Conservation (phyloP, 1,140 invertebrate genomes). For the Heliconius himera region DNA sequence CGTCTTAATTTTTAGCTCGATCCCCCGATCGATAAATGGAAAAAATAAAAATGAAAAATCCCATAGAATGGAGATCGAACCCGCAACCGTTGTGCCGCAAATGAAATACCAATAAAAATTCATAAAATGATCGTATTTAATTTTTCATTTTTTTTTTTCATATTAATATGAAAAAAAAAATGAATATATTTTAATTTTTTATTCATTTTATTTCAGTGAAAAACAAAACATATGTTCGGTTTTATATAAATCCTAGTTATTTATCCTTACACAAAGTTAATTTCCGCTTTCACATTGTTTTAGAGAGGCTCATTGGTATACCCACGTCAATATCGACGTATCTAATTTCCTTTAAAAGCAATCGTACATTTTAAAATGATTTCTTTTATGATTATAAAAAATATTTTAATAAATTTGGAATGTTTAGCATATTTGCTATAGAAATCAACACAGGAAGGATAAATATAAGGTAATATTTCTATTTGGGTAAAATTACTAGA, state of each 20-base stretch:
- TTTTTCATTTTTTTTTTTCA: no score
- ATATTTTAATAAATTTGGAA: background rate
- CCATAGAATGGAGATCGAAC: no score
- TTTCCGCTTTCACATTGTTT: constrained; percentile 74
- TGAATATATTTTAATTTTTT: background rate
- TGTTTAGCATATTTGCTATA: background rate
- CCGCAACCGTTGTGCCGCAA: no score
- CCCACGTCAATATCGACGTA: constrained; percentile 59
- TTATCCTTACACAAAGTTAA: constrained; percentile 53
- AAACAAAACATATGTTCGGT: constrained; percentile 31
- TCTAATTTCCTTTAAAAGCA: constrained; percentile 67
- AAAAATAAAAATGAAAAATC: no score
- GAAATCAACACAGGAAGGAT: background rate
- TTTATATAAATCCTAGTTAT: constrained; percentile 25
- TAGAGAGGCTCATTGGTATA: constrained; percentile 62
- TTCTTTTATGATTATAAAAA: background rate
- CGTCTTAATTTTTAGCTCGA: no score
- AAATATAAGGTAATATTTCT: background rate
- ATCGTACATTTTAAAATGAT: constrained; percentile 3
- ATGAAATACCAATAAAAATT: no score
- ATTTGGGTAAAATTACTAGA: constrained; percentile 44
- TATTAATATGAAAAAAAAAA: no score
- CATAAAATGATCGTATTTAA: no score
- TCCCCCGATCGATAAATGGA: no score
- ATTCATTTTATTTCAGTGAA: background rate